Base-by-base conservation (phyloP, 2,888 invertebrate genomes). In the Silvanus unidentatus region DNA sequence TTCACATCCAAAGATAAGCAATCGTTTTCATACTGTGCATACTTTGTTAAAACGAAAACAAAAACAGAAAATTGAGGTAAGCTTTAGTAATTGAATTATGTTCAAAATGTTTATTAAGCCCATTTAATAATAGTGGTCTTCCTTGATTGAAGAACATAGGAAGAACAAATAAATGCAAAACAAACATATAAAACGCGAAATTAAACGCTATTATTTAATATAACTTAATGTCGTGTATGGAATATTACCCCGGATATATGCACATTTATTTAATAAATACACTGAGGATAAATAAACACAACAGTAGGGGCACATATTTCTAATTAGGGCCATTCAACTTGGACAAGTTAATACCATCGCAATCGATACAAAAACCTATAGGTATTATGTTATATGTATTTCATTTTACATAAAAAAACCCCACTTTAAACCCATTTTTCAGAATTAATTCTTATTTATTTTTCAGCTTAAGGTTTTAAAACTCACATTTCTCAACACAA, bases 401-500 rank as follows among this genome's bases (percentile, higher is more conserved):
- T 22, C 22, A 22, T 22, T 22, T 22, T 22, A 22, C 22, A 22
- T 22, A 22, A 22, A 22, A 22, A 22, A 32, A 32, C 4, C 6
- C 32, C n/a, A 10, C 43, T 43, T 45, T 41, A 39, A 44, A 49
- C 13, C 42, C 42, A 41, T 45, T 49, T 49, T 45, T 45, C 49
- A 46, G 39, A 44, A 40, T 46, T 49, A 45, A 45, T 49, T 49
- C 43, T 49, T 49, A 46, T 49, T 49, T 49, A 46, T 49, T 49
- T 46, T 44, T 12, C 32, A n/a, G 32, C 32, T 32, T 32, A 32
- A 32, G n/a, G 6, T 32, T 12, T 12, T 32, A 12, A 32, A 32
- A 32, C 32, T 32, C 32, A 11, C 12, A 32, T 32, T 12, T 32
- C 8, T 22, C 3, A n/a, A n/a, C n/a, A 22, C 22, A 22, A 22